phyloP scores from a whole-genome alignment of 64 coral and sea anemone species.

The Trachythela sp. region DNA sequence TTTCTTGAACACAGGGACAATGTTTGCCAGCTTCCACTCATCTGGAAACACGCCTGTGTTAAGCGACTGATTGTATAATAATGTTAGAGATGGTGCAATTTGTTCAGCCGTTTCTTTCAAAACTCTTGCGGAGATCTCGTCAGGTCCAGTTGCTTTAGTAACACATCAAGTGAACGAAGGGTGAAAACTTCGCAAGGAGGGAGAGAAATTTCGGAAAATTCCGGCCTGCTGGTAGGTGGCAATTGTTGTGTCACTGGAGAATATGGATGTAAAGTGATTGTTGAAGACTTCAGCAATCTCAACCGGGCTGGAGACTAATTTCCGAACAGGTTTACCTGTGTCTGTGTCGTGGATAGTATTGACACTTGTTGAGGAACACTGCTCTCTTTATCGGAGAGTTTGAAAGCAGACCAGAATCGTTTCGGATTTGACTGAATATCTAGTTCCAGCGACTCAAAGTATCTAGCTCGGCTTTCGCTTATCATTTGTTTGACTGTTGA shows the following conservation, averaged over 20 bases:
- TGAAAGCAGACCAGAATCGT: conserved; percentile 36
- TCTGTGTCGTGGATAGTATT: background rate
- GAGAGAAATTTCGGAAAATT: conserved; percentile 23
- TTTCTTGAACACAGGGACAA: no score
- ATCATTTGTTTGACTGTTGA: conserved; percentile 35
- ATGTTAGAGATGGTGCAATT: no score
- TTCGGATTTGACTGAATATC: conserved; percentile 15
- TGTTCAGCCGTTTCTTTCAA: no score
- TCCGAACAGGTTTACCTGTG: background rate
- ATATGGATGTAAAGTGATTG: conserved; percentile 27
- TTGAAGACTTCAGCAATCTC: conserved; percentile 39
- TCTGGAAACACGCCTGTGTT: no score
- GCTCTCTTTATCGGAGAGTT: background rate
- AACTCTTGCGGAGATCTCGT: no score
- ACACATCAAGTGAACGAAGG: conserved; percentile 19
- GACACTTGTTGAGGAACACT: conserved; percentile 30
- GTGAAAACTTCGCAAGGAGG: conserved; percentile 7
- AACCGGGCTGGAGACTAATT: no score
- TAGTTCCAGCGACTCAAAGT: conserved; percentile 4
- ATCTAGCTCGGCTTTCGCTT: conserved; percentile 20
- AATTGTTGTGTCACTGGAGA: conserved; percentile 13
- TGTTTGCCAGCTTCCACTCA: no score
- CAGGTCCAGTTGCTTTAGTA: no score
- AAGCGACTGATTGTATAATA: no score
- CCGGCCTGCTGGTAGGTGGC: background rate